Percentiles rank a stretch among this genome's conserved stretches.
Evolutionary conservation across 2,113 vertebrate species (phyloP).

Genomic region (Podarcis muralis): DNA sequence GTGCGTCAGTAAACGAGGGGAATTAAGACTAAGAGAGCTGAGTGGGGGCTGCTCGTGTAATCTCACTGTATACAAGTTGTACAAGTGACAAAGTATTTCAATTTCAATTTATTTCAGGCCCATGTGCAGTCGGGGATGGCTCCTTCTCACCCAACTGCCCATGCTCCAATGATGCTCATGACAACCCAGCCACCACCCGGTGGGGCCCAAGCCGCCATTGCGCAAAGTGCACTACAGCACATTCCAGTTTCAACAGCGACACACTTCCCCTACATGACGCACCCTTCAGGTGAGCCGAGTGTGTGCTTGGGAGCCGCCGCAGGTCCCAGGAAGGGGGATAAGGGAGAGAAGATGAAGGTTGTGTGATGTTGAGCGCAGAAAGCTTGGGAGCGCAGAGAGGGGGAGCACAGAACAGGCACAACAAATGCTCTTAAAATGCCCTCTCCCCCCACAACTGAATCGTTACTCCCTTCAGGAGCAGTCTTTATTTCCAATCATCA

Average conservation of each 20-base stretch:
- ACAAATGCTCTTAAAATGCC: neutral
- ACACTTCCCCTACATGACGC: constrained; percentile 88
- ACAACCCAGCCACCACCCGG: constrained; percentile 93
- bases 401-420: neutral
- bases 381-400: neutral
- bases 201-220: constrained; percentile 90
- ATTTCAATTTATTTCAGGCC: constrained; percentile 82
- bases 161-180: constrained; percentile 98
- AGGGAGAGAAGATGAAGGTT: fast-evolving
- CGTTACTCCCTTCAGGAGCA: neutral
- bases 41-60: too few species aligned
- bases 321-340: neutral
- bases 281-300: constrained; percentile 83
- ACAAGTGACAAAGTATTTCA: too few species aligned
- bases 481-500: neutral
- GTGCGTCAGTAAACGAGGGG: too few species aligned
- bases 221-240: constrained; percentile 94
- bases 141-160: constrained; percentile 90
- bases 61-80: too few species aligned
- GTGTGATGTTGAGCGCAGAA: too few species aligned
- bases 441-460: neutral
- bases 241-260: constrained; percentile 91
- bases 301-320: fast-evolving
- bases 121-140: constrained; percentile 99
- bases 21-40: too few species aligned